Base-by-base conservation (phyloP, 2,888 invertebrate genomes). In the Platycheirus rosarum region DNA sequence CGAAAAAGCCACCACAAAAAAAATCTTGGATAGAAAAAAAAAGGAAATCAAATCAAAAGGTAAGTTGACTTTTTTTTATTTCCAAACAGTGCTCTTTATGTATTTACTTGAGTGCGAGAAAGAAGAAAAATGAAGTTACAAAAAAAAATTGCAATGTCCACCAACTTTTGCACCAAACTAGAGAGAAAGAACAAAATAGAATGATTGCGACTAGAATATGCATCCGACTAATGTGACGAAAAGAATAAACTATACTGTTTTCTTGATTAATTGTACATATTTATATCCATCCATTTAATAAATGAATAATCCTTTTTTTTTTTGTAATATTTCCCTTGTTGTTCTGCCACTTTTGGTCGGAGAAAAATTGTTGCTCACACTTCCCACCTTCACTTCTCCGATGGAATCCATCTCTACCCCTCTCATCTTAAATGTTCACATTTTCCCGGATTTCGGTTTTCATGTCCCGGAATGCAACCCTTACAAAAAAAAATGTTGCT, bases 71-170 rank as follows among this genome's bases (percentile, higher is more conserved):
- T 49, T 18, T 48, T 63, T 66, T 62, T 37, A 18, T 23, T 46
- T 44, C 29, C 69, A 70, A 75, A 80, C 80, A 80, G 9, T 49
- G 23, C 23, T 7, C 1, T 32, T 5, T 32, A 7, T 32, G 6
- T 32, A 6, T 7, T 32, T 32, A 32, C 5, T 32, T 32, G 7
- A 32, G 23, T 4, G 6, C 42, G 14, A 40, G 14, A 14, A 14
- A 14, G 7, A 40, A 13, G 7, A n/a, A n/a, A n/a, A n/a, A 2
- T 14, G 42, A 42, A 5, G 16, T 13, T 7, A 2, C 26, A 37
- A 60, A 26, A 80, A 68, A 48, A 73, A 78, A 66, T 68, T 79
- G 78, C 74, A 55, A 79, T 55, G 23, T 40, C 35, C 23, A 13
- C 40, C 20, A 4, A 65, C 26, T 80, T 57, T 40, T 23, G 48